Evolutionary conservation across 2,113 vertebrate species (phyloP), one percentile per base, ranked within the genome.

Genomic region (Phaethornis superciliosus): DNA sequence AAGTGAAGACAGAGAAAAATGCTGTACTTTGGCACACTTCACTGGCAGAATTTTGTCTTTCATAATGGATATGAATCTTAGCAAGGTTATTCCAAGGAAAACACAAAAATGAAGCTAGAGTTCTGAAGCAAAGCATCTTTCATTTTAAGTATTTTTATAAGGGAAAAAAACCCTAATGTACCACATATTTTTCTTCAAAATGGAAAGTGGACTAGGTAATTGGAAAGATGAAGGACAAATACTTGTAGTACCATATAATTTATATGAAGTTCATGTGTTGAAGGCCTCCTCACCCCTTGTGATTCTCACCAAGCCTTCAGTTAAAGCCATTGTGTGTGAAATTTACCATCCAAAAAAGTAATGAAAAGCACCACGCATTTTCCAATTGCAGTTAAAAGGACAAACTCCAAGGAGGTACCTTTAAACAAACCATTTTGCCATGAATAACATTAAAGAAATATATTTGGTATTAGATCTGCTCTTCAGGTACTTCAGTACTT

Each of bases 11-110:
- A 88, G 60, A 90, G 76, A 77, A 94, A 91, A 95, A 82, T 85
- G 62, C 74, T 90, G 51, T 27, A 74, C 87, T 92, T 96, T 96
- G 94, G 93, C 87, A 80, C 64, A 67, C 63, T 74, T 89, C 67
- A 83, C 87, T 85, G 94, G 89, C 81, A 91, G 71, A 83, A 42
- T n/a, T 95, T 81, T 94, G 69, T 93, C 76, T 95, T 91, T 77
- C 85, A n/a, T 93, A 90, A 95, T 64, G 75, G 64, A 55, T 95
- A 30, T 52, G 88, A 85, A 88, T 28, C 76, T 81, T 46, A 74
- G 87, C 75, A 94, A 97, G 91, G 87, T 91, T 94, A 94, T 93
- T 80, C 68, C 85, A 96, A 94, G 85, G 88, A 93, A 95, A 96
- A 95, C 6, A 65, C 27, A 59, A 89, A 89, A 92, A 89, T 49